Base-by-base conservation (phyloP, 1,140 invertebrate genomes). In the Lordiphosa stackelbergi region DNA sequence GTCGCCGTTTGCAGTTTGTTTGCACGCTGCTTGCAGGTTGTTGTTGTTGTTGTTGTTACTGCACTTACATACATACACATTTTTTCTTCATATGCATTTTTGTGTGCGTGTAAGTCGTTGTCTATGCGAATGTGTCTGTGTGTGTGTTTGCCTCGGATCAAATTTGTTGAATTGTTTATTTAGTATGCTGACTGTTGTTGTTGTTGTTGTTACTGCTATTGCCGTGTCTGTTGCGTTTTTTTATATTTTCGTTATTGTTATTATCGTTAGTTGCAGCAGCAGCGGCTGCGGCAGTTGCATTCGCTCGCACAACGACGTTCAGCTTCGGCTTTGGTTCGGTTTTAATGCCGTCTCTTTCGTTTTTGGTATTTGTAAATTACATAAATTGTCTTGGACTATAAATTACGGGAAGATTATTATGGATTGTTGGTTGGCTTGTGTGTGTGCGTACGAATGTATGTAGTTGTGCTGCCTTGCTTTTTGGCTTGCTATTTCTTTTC, bases 81-180 rank as follows among this genome's bases (percentile, higher is more conserved):
- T 54, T 64, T 78, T 73, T 70, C 57, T 74, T 64, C 77, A 75
- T 75, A 83, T 83, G 77, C 71, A 75, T 64, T 79, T 78, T 72
- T 52, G 75, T 75, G 53, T 79, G 75, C 77, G 77, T 83, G 74
- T 78, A 65, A 69, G 59, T 62, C 62, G 73, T 65, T 59, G 69
- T 74, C 58, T 57, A 41, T 69, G 36, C 45, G 10, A 54, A 38
- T 49, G n/a, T 62, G 40, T 63, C 6, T 58, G 36, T 74, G 52
- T 63, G 35, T 68, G 58, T 61, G 74, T 57, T 78, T 69, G 71
- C 74, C 65, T 85, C 68, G 74, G 79, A 85, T 85, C 81, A 85
- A 85, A 85, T 85, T 81, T 85, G 70, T 85, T 81, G 81, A 85
- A 85, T 85, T 85, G 79, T 85, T 85, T 85, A 85, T 85, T 85